Conservation (phyloP, 2,888 invertebrate genomes). For the Palloptera scutellata region DNA sequence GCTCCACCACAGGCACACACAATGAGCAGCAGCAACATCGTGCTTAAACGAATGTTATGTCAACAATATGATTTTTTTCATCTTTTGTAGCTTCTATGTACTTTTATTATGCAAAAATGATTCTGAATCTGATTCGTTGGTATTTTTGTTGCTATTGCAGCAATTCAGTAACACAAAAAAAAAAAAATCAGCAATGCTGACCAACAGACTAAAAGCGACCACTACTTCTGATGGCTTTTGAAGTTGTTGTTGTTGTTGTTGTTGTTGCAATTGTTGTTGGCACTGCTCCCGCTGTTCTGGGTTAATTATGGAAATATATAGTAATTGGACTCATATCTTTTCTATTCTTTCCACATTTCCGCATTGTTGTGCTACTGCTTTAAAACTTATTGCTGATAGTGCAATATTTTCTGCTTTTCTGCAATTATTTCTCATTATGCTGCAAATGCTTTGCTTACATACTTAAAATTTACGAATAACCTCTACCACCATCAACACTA, state of each 20-base stretch:
- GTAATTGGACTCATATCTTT: too few species aligned
- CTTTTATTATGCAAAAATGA: neutral
- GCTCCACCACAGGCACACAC: neutral
- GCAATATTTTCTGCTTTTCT: slow-evolving; percentile 6
- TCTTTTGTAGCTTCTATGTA: neutral
- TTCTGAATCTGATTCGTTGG: too few species aligned
- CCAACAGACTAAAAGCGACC: too few species aligned
- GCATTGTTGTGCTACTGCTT: slow-evolving; percentile 17
- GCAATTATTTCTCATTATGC: slow-evolving; percentile 23
- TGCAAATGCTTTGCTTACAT: slow-evolving; percentile 2
- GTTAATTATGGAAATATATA: slow-evolving; percentile 8
- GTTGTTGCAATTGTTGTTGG: slow-evolving; percentile 10
- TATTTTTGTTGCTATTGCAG: too few species aligned
- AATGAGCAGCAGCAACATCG: slow-evolving; percentile 7
- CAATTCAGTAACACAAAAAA: too few species aligned
- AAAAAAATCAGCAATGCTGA: too few species aligned
- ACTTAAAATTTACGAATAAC: too few species aligned
- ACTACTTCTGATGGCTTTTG: neutral
- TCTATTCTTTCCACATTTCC: slow-evolving; percentile 10
- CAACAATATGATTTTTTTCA: slow-evolving; percentile 29
- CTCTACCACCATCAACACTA: too few species aligned
- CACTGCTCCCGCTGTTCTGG: slow-evolving; percentile 31
- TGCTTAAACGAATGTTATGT: slow-evolving; percentile 27
- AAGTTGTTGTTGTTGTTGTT: slow-evolving; percentile 20
- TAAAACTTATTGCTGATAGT: slow-evolving; percentile 13